These are phyloP conservation scores for Watsonalla binaria DNA, from an alignment of 2,888 invertebrate species.

Conservation along the genomic window DNA sequence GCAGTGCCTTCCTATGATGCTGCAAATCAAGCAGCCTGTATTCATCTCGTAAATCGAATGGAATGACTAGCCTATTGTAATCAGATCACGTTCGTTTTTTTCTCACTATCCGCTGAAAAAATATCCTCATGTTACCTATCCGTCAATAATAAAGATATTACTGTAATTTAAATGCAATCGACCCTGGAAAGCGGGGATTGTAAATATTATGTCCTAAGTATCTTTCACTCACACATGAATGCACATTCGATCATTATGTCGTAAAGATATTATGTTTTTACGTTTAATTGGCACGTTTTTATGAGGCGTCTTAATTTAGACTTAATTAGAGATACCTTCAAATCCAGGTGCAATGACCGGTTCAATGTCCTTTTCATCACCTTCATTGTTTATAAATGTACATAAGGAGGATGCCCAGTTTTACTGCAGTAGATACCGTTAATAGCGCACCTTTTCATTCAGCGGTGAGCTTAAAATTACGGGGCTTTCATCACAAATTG, in stretches of 20 bases:
- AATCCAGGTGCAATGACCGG: not conserved
- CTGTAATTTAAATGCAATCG: too few relatives aligned
- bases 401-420: not conserved
- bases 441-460: not conserved
- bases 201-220: not conserved
- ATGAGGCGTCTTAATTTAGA: not conserved
- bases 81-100: not conserved
- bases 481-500: conserved; percentile 27
- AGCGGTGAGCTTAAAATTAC: conserved; percentile 12
- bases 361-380: not conserved
- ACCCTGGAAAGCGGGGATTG: too few relatives aligned
- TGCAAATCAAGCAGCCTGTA: not conserved
- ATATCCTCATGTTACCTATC: too few relatives aligned
- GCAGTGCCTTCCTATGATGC: not conserved
- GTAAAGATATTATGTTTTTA: conserved; percentile 11
- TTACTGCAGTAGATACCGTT: not conserved
- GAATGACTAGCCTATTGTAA: conserved; percentile 2
- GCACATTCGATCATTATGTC: conserved; percentile 12
- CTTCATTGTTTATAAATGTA: too few relatives aligned
- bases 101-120: too few relatives aligned
- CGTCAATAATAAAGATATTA: too few relatives aligned
- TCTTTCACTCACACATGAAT: conserved; percentile 8
- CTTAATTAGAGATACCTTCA: not conserved
- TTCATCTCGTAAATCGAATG: not conserved
- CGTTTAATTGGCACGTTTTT: not conserved